Evolutionary conservation across 1,140 invertebrate genomes (phyloP).

Genomic region (Drosophila kurseongensis): DNA sequence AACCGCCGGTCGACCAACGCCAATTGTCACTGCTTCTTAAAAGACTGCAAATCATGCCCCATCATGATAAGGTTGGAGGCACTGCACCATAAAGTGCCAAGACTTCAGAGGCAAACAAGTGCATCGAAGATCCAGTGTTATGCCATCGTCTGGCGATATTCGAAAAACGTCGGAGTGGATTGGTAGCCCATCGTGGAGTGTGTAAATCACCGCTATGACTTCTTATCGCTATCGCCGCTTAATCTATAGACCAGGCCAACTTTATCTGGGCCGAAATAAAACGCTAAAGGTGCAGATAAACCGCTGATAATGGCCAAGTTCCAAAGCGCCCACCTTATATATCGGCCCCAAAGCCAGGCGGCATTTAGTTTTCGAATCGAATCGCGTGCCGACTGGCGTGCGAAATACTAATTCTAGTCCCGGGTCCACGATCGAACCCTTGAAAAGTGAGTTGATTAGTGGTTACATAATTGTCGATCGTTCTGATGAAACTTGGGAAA

Average conservation of each 20-base stretch:
- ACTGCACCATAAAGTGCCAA: slow-evolving; percentile 21
- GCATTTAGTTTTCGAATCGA: slow-evolving; percentile 54
- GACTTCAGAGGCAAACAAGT: slow-evolving; percentile 3
- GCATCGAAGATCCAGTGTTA: slow-evolving; percentile 17
- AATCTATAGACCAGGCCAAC: slow-evolving; percentile 55
- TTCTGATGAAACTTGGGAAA: slow-evolving; percentile 32
- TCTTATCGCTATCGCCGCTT: slow-evolving; percentile 59
- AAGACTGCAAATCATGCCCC: slow-evolving; percentile 21
- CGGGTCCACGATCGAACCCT: slow-evolving; percentile 12
- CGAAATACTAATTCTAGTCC: slow-evolving; percentile 23
- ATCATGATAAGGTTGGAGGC: slow-evolving; percentile 34
- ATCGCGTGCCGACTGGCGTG: slow-evolving; percentile 36
- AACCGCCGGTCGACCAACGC: background rate
- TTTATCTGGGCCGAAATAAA: slow-evolving; percentile 74
- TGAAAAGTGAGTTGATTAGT: slow-evolving; percentile 18
- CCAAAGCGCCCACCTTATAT: slow-evolving; percentile 49
- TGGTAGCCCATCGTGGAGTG: slow-evolving; percentile 28
- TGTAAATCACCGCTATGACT: slow-evolving; percentile 57
- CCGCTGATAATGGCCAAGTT: slow-evolving; percentile 34
- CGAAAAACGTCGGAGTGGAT: slow-evolving; percentile 16
- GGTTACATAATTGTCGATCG: slow-evolving; percentile 14
- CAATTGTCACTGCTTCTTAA: background rate
- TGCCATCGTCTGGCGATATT: slow-evolving; percentile 29
- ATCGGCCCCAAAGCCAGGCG: slow-evolving; percentile 10
- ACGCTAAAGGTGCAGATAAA: slow-evolving; percentile 66